phyloP scores from a whole-genome alignment of 2,888 invertebrate genomes.

The Athalia rosae region DNA sequence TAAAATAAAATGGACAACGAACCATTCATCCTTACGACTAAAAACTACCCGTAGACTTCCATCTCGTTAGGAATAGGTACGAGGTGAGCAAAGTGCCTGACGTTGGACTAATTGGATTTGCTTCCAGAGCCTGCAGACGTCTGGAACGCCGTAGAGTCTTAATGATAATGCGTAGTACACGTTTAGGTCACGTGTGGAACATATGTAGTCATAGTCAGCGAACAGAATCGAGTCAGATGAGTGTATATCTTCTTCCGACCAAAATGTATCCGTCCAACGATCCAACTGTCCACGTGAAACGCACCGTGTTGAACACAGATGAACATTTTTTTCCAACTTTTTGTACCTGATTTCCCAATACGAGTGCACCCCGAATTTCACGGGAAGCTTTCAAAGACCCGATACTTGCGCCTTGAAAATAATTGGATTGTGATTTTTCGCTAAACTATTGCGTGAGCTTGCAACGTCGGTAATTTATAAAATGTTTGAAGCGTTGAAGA shows the following conservation, averaged over 20 bases:
- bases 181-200: neutral
- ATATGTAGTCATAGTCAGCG: neutral
- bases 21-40: too few relatives aligned
- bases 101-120: slow-evolving; percentile 26
- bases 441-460: neutral
- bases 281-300: too few relatives aligned
- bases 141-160: slow-evolving; percentile 6
- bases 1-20: too few relatives aligned
- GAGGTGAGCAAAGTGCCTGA: slow-evolving; percentile 2
- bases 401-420: too few relatives aligned
- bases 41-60: neutral
- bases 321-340: too few relatives aligned
- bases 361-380: too few relatives aligned
- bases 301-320: too few relatives aligned
- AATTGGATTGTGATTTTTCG: too few relatives aligned
- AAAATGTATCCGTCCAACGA: too few relatives aligned
- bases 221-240: neutral
- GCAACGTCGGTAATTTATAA: neutral
- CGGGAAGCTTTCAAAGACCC: too few relatives aligned
- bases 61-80: slow-evolving; percentile 9
- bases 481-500: slow-evolving; percentile 28
- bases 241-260: neutral
- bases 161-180: neutral
- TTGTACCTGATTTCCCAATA: too few relatives aligned
- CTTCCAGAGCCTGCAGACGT: slow-evolving; percentile 6